These are phyloP conservation scores for Lomographa bimaculata DNA, from an alignment of 2,888 invertebrate genomes.

Conservation along the genomic window DNA sequence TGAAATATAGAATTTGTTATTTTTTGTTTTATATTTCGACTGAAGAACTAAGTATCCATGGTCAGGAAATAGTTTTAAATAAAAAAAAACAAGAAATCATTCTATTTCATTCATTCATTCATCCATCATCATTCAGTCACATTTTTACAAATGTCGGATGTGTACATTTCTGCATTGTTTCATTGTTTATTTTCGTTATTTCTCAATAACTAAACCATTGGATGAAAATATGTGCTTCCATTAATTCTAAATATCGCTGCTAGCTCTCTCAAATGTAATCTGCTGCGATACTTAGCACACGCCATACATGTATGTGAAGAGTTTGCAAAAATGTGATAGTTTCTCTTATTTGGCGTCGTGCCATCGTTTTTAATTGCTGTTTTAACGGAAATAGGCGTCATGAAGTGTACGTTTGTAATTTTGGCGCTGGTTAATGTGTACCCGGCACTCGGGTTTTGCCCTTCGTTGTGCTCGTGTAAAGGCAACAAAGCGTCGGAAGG, in stretches of 20 bases:
- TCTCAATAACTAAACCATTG: constrained; percentile 33
- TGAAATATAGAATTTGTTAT: no score
- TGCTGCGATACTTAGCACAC: constrained; percentile 30
- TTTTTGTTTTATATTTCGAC: no score
- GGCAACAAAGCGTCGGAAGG: constrained; percentile 82
- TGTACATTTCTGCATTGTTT: constrained; percentile 54
- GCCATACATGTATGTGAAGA: constrained; percentile 55
- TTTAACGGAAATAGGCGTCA: constrained; percentile 62
- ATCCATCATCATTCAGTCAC: constrained; percentile 39
- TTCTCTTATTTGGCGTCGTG: constrained; percentile 76
- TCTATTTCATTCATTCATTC: constrained; percentile 33
- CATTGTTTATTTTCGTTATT: constrained; percentile 70
- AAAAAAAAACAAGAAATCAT: no score
- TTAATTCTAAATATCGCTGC: constrained; percentile 34
- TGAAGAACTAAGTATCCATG: no score
- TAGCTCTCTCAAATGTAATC: constrained; percentile 28
- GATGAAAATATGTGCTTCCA: constrained; percentile 40
- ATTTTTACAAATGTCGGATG: constrained; percentile 67
- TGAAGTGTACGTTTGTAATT: constrained; percentile 60
- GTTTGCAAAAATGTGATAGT: constrained; percentile 77
- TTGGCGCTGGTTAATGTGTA: constrained; percentile 51
- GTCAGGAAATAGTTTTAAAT: no score
- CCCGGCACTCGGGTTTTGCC: constrained; percentile 59
- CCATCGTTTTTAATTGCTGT: constrained; percentile 69
- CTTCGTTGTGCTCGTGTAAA: constrained; percentile 80